Evolutionary conservation across 2,888 invertebrate genomes (phyloP).

Genomic region (Tanypteryx hageni): DNA sequence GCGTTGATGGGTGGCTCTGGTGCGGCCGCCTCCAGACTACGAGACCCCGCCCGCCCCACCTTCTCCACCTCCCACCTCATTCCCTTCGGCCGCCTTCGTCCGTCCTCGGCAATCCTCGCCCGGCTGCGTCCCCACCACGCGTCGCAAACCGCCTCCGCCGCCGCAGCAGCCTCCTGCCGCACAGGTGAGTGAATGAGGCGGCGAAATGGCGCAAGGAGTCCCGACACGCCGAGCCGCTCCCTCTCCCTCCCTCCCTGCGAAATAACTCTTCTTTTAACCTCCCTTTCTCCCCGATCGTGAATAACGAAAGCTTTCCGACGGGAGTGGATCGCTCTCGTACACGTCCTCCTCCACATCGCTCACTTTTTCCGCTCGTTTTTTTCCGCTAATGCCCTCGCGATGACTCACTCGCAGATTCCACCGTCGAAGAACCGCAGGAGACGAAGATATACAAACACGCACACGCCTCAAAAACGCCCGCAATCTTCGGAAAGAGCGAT

Average conservation of each 20-base stretch:
- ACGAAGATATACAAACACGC: neutral
- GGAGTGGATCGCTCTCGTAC: neutral
- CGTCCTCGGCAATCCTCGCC: conserved; percentile 28
- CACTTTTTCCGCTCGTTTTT: neutral
- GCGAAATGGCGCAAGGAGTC: neutral
- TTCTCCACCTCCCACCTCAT: neutral
- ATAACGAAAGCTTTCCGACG: too few species aligned
- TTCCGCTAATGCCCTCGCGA: neutral
- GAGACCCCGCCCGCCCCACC: neutral
- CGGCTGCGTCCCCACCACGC: neutral
- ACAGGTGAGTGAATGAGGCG: conserved; percentile 45
- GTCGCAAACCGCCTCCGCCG: neutral
- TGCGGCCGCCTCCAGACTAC: conserved; percentile 35
- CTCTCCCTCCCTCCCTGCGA: neutral
- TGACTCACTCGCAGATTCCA: neutral
- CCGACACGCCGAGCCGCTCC: neutral
- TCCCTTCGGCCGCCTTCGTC: conserved; percentile 22
- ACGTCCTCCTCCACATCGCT: neutral
- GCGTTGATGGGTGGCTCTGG: conserved; percentile 54
- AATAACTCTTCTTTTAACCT: neutral
- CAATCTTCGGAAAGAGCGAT: neutral
- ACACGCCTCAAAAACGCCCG: too few species aligned
- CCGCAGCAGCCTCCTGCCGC: neutral
- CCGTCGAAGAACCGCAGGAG: too few species aligned
- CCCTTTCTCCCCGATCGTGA: neutral